These are phyloP conservation scores for sheep (Ovis aries) DNA, from an alignment of 2,113 vertebrate species.

Conservation along the genomic window ARS-UI_Ramb_v3.0 NC_056063.1:8468501-8469000, in stretches of 20 bases:
- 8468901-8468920: background rate
- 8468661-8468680: background rate
- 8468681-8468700: background rate
- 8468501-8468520: background rate
- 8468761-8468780: background rate
- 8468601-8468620: background rate
- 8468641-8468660: background rate
- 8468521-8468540: background rate
- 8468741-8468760: background rate
- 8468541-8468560: background rate
- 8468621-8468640: background rate
- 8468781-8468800: background rate
- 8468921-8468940: background rate
- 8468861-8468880: background rate
- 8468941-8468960: background rate
- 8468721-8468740: background rate
- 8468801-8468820: background rate
- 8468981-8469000: background rate
- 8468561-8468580: background rate
- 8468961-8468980: background rate
- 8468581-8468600: background rate
- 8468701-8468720: background rate
- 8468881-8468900: background rate
- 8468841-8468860: background rate
- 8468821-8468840: background rate